Conservation (phyloP, 2,888 invertebrate species). For the Phyto melanocephala region DNA sequence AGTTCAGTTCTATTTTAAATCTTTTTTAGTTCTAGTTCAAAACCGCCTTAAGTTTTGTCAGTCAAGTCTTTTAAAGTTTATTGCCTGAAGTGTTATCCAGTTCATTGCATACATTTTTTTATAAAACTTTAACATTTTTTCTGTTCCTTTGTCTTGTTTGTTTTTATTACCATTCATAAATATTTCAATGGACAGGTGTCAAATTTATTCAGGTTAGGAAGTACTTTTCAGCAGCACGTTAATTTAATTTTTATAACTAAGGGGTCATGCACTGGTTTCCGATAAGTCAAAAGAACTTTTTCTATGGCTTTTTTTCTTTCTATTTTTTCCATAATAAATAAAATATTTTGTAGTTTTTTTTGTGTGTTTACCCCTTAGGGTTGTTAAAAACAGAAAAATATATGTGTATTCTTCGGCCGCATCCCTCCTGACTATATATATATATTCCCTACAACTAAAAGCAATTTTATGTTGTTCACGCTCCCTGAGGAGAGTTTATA, state of each 20-base stretch:
- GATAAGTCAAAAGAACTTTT: not conserved
- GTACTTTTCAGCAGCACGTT: constrained; percentile 30
- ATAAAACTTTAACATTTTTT: not conserved
- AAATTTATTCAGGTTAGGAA: constrained; percentile 26
- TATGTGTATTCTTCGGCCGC: not conserved
- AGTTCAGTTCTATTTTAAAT: too few species aligned
- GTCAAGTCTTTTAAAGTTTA: too few species aligned
- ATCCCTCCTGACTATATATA: not conserved
- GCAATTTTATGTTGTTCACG: constrained; percentile 37
- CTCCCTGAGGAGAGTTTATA: constrained; percentile 38
- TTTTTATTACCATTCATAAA: not conserved
- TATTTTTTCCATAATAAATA: too few species aligned
- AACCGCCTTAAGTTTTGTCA: too few species aligned
- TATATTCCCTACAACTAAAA: not conserved
- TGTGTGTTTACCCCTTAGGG: not conserved
- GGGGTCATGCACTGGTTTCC: constrained; percentile 21
- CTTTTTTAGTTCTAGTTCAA: too few species aligned
- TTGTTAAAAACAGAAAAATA: not conserved
- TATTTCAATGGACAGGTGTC: constrained; percentile 50
- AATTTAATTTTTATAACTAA: constrained; percentile 14
- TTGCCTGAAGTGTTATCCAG: too few species aligned
- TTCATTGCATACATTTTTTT: too few species aligned
- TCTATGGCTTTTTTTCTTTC: not conserved
- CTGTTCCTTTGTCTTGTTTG: not conserved
- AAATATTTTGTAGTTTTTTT: not conserved